Base-by-base conservation (phyloP, 2,888 invertebrate species). In the Neoaliturus tenellus region DNA sequence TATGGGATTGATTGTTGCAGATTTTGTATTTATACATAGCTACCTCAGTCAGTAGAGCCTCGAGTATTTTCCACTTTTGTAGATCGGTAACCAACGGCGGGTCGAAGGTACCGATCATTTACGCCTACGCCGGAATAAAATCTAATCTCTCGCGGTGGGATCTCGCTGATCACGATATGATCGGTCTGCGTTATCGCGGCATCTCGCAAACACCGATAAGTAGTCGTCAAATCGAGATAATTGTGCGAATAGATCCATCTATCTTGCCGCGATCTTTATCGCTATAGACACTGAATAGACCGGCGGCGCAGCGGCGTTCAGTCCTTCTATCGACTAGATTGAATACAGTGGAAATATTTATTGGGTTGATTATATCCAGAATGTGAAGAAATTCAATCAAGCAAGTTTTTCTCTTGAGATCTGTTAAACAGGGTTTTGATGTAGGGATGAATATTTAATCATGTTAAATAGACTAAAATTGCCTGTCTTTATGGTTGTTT, bases 201-300 rank as follows among this genome's bases (percentile, higher is more conserved):
- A 67, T 67, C 67, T 67, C n/a, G 33, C 14, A 33, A 28, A 17
- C 31, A 6, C 31, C 31, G 67, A 67, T 67, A 67, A 67, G 67
- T 33, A 67, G 8, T 67, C 67, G 67, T 67, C 67, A 67, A 67
- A 67, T 67, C 67, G 31, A 28, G 67, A 67, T 67, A 33, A 51
- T 51, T 51, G 51, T 51, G 23, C 51, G 51, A 51, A 51, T 51
- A 51, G 51, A 51, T 51, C 51, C 51, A 51, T 51, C 51, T 23
- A 51, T 51, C 51, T 20, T 51, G 20, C 1, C n/a, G 20, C 51
- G 51, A 51, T 51, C 20, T 20, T 51, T 51, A 51, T 51, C 51
- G 23, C 23, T 51, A 51, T 51, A 17, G 48, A 4, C 48, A 48
- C n/a, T 48, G 14, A 48, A 48, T 48, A 51, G 51, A 20, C 23